Evolutionary conservation across 2,797 vertebrate species (phyloP).

Genomic region (Scomberomorus guttatus): DNA sequence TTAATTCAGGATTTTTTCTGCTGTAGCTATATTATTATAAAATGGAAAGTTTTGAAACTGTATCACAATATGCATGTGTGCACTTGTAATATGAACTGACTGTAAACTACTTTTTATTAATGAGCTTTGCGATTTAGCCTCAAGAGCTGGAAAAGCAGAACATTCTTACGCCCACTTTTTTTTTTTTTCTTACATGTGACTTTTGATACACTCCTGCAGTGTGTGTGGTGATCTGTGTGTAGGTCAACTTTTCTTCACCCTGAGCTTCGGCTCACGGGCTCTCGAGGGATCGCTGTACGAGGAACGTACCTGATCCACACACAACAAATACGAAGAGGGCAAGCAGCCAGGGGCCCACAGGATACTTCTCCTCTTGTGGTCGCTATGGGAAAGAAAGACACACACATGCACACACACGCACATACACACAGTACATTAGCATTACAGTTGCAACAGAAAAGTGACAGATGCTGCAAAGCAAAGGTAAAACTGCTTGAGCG

Average conservation of each 20-base stretch:
- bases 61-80: too few species aligned
- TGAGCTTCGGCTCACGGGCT: too few species aligned
- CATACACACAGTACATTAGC: conserved; percentile 26
- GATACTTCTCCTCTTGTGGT: conserved; percentile 92
- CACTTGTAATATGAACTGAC: too few species aligned
- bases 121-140: too few species aligned
- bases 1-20: too few species aligned
- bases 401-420: conserved; percentile 18
- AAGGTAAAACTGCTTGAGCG: conserved; percentile 16
- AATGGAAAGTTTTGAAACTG: too few species aligned
- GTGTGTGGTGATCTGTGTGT: background rate
- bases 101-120: too few species aligned
- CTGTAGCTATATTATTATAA: too few species aligned
- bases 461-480: conserved; percentile 29
- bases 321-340: conserved; percentile 97
- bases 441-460: background rate
- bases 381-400: conserved; percentile 63
- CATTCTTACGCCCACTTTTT: too few species aligned
- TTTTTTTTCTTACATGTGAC: too few species aligned
- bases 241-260: too few species aligned
- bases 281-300: background rate
- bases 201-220: background rate
- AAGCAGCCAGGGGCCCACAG: conserved; percentile 95
- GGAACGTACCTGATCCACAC: conserved; percentile 92
- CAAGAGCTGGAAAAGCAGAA: too few species aligned